Percentiles rank a stretch among this genome's conserved stretches.
These are phyloP conservation scores for Galleria mellonella DNA, from an alignment of 1,140 invertebrate species.

Conservation along the genomic window DNA sequence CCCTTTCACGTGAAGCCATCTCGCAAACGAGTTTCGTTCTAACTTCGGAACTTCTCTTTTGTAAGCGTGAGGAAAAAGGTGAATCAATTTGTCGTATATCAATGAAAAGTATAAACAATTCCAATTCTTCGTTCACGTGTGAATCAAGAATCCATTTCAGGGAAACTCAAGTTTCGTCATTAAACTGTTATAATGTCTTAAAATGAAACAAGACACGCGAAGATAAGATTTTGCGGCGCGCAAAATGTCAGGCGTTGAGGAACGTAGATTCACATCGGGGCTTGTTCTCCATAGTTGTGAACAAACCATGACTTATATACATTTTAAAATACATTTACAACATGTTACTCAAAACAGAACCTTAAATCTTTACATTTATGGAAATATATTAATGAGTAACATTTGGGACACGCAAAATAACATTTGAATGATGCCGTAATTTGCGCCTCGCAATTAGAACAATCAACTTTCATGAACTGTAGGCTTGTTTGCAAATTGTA, in stretches of 20 bases:
- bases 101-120: too few species aligned
- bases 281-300: conserved; percentile 10
- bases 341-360: too few species aligned
- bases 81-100: too few species aligned
- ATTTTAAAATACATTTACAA: too few species aligned
- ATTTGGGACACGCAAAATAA: too few species aligned
- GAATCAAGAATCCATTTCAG: too few species aligned
- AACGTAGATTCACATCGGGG: conserved; percentile 12
- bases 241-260: conserved; percentile 15
- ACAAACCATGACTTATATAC: conserved; percentile 4
- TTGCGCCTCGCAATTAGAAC: conserved; percentile 19
- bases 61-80: too few species aligned
- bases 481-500: conserved; percentile 23
- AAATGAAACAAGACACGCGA: conserved; percentile 8
- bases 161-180: conserved; percentile 1
- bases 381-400: too few species aligned
- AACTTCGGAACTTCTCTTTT: background rate
- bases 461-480: conserved; percentile 17
- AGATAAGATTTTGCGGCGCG: conserved; percentile 13
- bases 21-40: background rate
- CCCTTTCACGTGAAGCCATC: background rate
- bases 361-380: too few species aligned
- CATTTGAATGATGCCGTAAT: conserved; percentile 8
- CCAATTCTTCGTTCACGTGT: too few species aligned
- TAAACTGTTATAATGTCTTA: conserved; percentile 7